Evolutionary conservation across 2,797 vertebrate species (phyloP).

Genomic region (Buceros bicornis): DNA sequence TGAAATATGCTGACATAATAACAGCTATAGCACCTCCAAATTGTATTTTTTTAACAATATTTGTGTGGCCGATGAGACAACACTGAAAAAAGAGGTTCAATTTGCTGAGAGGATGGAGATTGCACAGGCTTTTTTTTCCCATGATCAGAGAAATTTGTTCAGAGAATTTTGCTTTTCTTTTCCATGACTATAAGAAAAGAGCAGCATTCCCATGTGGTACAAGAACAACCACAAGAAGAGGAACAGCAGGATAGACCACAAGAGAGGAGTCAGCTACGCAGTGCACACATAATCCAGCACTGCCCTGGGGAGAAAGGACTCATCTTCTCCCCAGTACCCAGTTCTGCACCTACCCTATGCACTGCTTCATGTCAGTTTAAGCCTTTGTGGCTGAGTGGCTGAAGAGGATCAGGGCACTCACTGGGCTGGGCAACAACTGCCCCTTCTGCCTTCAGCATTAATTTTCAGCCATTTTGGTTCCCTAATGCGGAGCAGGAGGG

Average conservation of each 20-base stretch:
- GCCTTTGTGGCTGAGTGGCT: accelerated
- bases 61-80: not conserved
- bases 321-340: not conserved
- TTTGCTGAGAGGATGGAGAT: not conserved
- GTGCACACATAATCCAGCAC: not conserved
- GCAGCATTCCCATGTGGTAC: accelerated
- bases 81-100: not conserved
- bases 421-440: not conserved
- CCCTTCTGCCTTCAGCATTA: not conserved
- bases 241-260: accelerated
- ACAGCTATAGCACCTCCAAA: not conserved
- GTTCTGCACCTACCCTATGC: not conserved
- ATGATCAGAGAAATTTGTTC: not conserved
- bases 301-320: not conserved
- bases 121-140: not conserved
- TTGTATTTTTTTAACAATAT: not conserved
- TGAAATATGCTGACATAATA: not conserved
- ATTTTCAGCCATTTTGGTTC: not conserved
- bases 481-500: not conserved
- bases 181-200: not conserved
- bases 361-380: accelerated
- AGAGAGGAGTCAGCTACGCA: not conserved
- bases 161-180: not conserved
- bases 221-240: accelerated
- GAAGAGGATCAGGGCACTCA: not conserved